phyloP scores from a whole-genome alignment of 2,113 vertebrate species.

The Pelecanus crispus region DNA sequence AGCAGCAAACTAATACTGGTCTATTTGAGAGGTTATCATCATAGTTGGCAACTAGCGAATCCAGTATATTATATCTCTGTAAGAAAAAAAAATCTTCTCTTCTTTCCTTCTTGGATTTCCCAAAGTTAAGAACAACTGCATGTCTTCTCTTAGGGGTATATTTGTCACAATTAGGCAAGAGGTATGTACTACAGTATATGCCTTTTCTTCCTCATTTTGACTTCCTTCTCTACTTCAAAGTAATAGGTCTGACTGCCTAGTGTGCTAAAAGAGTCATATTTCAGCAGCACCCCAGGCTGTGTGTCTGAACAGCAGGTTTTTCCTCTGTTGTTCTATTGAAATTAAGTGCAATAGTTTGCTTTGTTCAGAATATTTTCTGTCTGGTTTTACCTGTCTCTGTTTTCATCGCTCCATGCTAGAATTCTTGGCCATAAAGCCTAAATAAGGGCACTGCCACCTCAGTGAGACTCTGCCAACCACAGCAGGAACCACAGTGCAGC shows the following conservation, averaged over 20 bases:
- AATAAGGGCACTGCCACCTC: background rate
- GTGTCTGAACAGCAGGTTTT: background rate
- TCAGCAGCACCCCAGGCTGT: background rate
- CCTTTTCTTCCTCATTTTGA: background rate
- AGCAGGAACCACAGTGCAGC: background rate
- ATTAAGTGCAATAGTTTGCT: background rate
- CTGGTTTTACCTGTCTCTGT: background rate
- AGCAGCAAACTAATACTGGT: background rate
- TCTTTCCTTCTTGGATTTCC: background rate
- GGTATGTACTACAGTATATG: background rate
- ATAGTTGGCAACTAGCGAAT: background rate
- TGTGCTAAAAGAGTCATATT: background rate
- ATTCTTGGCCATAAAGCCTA: background rate
- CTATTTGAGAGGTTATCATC: background rate
- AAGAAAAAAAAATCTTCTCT: background rate
- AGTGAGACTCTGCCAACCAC: background rate
- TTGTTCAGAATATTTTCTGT: background rate
- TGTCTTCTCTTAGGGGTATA: background rate
- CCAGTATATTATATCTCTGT: background rate
- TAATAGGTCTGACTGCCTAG: background rate
- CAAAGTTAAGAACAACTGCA: background rate
- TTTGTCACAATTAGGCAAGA: background rate
- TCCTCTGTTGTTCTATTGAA: background rate
- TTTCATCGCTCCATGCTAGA: background rate
- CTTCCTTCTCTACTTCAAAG: background rate